phyloP scores from a whole-genome alignment of 1,140 invertebrate species.

The Phenacoccus solenopsis region DNA sequence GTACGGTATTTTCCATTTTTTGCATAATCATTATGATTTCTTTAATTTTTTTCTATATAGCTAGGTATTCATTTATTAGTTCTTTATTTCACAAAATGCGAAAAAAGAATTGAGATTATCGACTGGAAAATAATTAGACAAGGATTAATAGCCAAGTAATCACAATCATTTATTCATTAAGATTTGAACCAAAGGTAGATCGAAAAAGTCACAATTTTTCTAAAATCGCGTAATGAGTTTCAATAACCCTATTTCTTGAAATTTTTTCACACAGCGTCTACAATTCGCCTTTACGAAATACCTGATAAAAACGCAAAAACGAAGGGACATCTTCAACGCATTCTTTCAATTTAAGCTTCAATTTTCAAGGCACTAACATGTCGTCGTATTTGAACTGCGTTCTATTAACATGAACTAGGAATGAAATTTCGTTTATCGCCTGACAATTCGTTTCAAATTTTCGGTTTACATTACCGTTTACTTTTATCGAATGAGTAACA shows the following conservation, averaged over 20 bases:
- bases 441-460: not conserved
- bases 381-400: constrained; percentile 77
- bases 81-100: no score
- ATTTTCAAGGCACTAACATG: constrained; percentile 78
- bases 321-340: constrained; percentile 34
- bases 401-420: constrained; percentile 78
- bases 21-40: no score
- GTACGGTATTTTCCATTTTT: no score
- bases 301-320: constrained; percentile 84
- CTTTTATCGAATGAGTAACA: not conserved
- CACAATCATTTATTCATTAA: no score
- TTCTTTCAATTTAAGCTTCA: constrained; percentile 33
- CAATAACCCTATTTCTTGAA: constrained; percentile 41
- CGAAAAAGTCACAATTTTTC: constrained; percentile 40
- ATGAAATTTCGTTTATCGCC: constrained; percentile 28
- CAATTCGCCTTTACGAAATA: constrained; percentile 79
- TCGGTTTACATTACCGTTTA: not conserved
- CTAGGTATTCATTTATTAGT: no score
- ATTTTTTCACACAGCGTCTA: constrained; percentile 51
- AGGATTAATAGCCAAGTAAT: no score
- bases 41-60: no score
- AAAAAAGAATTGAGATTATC: no score
- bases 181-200: no score
- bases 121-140: no score
- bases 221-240: constrained; percentile 68